These are phyloP conservation scores for Thaumatotibia leucotreta DNA, from an alignment of 1,140 invertebrate species.

Conservation along the genomic window DNA sequence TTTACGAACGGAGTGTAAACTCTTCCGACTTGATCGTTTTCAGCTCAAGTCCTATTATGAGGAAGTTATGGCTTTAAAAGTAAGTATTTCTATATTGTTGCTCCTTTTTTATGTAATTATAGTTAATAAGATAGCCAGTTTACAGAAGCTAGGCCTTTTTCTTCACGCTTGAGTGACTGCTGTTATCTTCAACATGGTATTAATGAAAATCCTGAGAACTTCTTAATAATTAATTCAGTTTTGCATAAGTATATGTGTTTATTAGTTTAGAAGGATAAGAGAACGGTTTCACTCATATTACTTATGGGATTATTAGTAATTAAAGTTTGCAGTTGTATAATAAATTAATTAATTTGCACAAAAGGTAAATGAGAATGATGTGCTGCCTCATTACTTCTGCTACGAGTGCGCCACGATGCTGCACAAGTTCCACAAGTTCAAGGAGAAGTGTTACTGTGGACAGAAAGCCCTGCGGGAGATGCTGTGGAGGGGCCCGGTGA, in stretches of 20 bases:
- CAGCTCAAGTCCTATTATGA: conserved; percentile 57
- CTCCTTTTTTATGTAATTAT: too few relatives aligned
- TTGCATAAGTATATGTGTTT: too few relatives aligned
- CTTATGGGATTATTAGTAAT: too few relatives aligned
- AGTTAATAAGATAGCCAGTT: too few relatives aligned
- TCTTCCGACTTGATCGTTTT: conserved; percentile 45
- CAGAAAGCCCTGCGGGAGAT: conserved; percentile 45
- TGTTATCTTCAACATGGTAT: too few relatives aligned
- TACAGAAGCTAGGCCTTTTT: too few relatives aligned
- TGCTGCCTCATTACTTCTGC: conserved; percentile 52
- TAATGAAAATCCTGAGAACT: too few relatives aligned
- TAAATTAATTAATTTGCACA: conserved; percentile 43
- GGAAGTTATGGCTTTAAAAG: conserved; percentile 54
- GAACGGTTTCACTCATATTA: too few relatives aligned
- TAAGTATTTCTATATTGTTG: conserved; percentile 43
- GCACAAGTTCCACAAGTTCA: conserved; percentile 62
- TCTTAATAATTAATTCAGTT: too few relatives aligned
- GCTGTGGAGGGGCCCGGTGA: conserved; percentile 44
- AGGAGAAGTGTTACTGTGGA: conserved; percentile 54
- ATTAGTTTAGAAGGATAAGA: too few relatives aligned
- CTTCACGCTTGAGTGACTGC: too few relatives aligned
- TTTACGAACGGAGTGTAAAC: conserved; percentile 44
- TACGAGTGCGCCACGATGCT: conserved; percentile 55
- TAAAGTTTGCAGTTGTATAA: too few relatives aligned
- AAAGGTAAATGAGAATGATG: conserved; percentile 42